Base-by-base conservation (phyloP, 2,113 vertebrate species). In the Scomber japonicus region DNA sequence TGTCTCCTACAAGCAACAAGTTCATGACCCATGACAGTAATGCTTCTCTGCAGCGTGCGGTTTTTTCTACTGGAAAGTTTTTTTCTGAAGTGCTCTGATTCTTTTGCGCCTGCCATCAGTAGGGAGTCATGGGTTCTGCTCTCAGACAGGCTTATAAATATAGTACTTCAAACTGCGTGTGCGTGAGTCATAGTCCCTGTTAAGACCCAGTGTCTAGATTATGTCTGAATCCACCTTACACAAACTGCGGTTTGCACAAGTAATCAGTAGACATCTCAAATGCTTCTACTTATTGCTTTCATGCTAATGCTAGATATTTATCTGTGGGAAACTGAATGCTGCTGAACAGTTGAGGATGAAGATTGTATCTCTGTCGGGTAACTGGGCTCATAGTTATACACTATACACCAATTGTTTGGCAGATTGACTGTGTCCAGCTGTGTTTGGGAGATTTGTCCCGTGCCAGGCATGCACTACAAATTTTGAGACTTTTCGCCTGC, bases 51-150 rank as follows among this genome's bases (percentile, higher is more conserved):
- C 35, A 40, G 35, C 35, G 9, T 12, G 19, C 1, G 5, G 11
- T 7, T 17, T 12, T 12, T 27, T 44, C 7, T 9, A 40, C 35
- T 40, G 35, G 35, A 40, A 40, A 40, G 13, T 51, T 45, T 50
- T 51, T 50, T 51, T 68, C 1, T 46, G 31, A 56, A 40, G 6
- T 40, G 8, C 35, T 40, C 35, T 40, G 17, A 56, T 35, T 24
- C 2, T 8, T 11, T 51, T 70, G 45, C 15, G 45, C 44, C 13
- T 45, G n/a, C 67, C 61, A 59, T 78, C 61, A 74, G 51, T 57
- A n/a, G 30, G 24, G 56, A 83, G 65, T 87, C 85, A 78, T 46
- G 48, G 31, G 55, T 75, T 81, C 48, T 67, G 49, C 44, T 61
- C 66, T 69, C 70, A 75, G 48, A 64, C 71, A 53, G 48, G 56